Evolutionary conservation across 2,888 invertebrate species (phyloP).

Genomic region (Agriopis aurantiaria): DNA sequence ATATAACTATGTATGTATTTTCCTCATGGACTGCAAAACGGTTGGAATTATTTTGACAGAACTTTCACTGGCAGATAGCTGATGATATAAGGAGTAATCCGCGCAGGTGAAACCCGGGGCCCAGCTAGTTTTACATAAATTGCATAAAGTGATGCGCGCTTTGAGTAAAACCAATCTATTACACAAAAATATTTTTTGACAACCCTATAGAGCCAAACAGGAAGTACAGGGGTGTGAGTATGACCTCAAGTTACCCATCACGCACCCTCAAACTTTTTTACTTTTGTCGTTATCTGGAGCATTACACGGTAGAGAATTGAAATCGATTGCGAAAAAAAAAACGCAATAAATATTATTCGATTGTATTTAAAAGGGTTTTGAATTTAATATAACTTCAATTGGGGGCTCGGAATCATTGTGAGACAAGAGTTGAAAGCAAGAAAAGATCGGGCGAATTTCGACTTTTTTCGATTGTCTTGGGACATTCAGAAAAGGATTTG

Average conservation of each 20-base stretch:
- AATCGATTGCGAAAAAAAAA: constrained; percentile 77
- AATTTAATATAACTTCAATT: constrained; percentile 81
- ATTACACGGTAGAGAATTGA: constrained; percentile 71
- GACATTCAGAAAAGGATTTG: constrained; percentile 44
- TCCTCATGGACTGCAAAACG: no score
- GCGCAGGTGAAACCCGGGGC: no score
- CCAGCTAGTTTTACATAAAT: no score
- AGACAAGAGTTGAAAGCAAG: constrained; percentile 61
- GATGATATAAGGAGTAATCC: no score
- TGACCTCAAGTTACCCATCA: constrained; percentile 85
- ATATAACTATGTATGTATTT: no score
- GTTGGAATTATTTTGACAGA: no score
- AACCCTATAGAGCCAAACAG: constrained; percentile 70
- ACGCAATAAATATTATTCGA: constrained; percentile 84
- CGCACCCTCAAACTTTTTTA: constrained; percentile 65
- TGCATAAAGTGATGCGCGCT: no score
- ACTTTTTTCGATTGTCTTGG: constrained; percentile 57
- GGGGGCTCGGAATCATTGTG: constrained; percentile 63
- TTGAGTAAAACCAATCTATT: neutral
- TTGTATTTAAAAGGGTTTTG: constrained; percentile 84
- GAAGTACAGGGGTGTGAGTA: constrained; percentile 85
- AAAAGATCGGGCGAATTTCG: constrained; percentile 64
- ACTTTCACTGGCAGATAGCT: no score
- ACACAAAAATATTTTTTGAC: constrained; percentile 45
- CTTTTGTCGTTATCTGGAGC: constrained; percentile 78